These are phyloP conservation scores for Teleogryllus oceanicus DNA, from an alignment of 2,888 invertebrate genomes.

Conservation along the genomic window DNA sequence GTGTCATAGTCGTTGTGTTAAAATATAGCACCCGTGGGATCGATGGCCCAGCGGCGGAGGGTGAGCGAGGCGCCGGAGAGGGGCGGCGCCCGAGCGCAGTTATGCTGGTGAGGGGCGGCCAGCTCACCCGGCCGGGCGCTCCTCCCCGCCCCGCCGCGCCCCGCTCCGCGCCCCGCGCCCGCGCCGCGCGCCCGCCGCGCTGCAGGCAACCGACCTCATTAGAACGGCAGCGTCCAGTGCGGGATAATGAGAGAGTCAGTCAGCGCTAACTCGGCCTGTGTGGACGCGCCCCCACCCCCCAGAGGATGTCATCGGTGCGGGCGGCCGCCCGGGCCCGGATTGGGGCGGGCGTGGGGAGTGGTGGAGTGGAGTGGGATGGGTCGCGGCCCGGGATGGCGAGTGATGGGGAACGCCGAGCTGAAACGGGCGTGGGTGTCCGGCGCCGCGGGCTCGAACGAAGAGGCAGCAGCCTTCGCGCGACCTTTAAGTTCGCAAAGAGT, in stretches of 20 bases:
- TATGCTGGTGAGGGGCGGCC: not conserved
- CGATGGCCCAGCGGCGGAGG: constrained; percentile 18
- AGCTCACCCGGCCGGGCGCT: not conserved
- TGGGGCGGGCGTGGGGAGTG: not conserved
- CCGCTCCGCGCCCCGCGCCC: not conserved
- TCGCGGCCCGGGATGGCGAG: not conserved
- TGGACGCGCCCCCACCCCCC: not conserved
- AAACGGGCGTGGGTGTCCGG: no score
- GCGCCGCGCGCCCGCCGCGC: not conserved
- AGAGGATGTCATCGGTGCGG: not conserved
- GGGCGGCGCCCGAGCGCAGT: not conserved
- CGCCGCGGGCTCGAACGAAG: no score
- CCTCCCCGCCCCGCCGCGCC: not conserved
- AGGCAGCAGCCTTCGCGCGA: no score
- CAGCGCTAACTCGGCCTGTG: constrained; percentile 18
- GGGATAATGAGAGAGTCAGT: constrained; percentile 18
- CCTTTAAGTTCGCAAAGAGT: no score
- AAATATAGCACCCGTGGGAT: constrained; percentile 18
- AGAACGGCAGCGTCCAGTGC: constrained; percentile 1
- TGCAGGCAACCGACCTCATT: constrained; percentile 18
- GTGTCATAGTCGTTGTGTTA: constrained; percentile 9
- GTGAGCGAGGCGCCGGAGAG: not conserved
- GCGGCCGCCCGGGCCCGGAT: not conserved
- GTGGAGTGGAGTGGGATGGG: not conserved
- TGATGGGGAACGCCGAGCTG: no score